phyloP scores from a whole-genome alignment of 1,140 invertebrate species.

The Ceratina calcarata region DNA sequence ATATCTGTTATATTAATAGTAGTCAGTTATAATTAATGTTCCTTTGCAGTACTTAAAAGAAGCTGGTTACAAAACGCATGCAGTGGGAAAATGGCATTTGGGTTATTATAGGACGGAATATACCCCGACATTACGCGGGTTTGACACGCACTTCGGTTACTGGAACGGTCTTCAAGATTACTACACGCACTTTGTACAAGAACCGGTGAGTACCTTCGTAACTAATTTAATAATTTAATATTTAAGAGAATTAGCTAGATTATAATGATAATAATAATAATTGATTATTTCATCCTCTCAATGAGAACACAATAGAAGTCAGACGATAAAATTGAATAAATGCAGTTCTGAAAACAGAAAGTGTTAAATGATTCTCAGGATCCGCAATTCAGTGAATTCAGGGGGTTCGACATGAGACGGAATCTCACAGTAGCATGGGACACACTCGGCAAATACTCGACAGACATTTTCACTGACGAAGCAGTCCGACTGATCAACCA shows the following conservation, averaged over 20 bases:
- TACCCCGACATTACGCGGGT: slow-evolving; percentile 90
- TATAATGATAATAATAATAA: too few species aligned
- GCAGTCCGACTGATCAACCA: slow-evolving; percentile 85
- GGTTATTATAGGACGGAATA: slow-evolving; percentile 87
- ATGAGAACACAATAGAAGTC: too few species aligned
- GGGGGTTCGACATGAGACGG: slow-evolving; percentile 86
- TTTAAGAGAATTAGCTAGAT: too few species aligned
- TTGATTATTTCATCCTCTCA: too few species aligned
- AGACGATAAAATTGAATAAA: too few species aligned
- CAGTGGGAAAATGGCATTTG: slow-evolving; percentile 96
- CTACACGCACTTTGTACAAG: slow-evolving; percentile 85
- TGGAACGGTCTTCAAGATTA: slow-evolving; percentile 92
- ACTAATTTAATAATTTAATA: neutral
- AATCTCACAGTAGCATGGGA: slow-evolving; percentile 83
- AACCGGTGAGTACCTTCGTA: slow-evolving; percentile 77
- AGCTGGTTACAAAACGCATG: slow-evolving; percentile 89
- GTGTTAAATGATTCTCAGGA: neutral
- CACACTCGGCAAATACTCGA: slow-evolving; percentile 86
- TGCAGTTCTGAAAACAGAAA: too few species aligned
- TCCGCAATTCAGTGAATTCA: neutral
- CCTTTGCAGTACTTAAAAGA: slow-evolving; percentile 83
- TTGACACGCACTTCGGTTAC: slow-evolving; percentile 92
- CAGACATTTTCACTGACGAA: slow-evolving; percentile 88
- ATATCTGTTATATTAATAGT: too few species aligned
- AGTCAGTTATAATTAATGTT: too few species aligned